A percentile compares a stretch with the other conserved stretches of the same genome.
phyloP scores from a whole-genome alignment of 2,888 invertebrate genomes.

The Rhamnusium bicolor region DNA sequence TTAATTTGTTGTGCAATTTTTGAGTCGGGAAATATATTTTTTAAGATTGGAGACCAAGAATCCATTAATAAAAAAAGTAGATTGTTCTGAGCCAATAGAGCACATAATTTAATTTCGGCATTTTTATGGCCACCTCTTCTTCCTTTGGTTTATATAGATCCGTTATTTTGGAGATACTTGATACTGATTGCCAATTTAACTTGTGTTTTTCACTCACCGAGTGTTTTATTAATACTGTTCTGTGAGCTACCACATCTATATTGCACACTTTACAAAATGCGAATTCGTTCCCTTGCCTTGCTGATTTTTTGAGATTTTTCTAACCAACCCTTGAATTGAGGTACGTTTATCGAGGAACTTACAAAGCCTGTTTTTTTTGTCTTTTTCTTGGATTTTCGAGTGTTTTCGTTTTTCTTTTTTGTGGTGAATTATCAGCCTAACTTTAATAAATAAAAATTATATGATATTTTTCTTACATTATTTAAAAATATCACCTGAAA shows the following conservation, averaged over 20 bases:
- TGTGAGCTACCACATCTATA: conserved; percentile 14
- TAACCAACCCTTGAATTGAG: neutral
- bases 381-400: too few species aligned
- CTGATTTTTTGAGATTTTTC: neutral
- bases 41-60: conserved; percentile 7
- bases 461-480: too few species aligned
- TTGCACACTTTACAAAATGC: conserved; percentile 30
- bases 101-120: conserved; percentile 36
- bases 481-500: too few species aligned
- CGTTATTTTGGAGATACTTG: conserved; percentile 17
- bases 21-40: conserved; percentile 32
- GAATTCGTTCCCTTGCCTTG: neutral
- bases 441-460: too few species aligned
- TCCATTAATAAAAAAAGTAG: conserved; percentile 21
- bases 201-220: conserved; percentile 16
- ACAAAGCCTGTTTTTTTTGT: too few species aligned
- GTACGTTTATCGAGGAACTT: neutral
- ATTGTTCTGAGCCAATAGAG: conserved; percentile 36
- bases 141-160: too few species aligned
- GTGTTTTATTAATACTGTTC: conserved; percentile 19
- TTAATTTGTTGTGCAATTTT: conserved; percentile 36
- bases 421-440: too few species aligned
- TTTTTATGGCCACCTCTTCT: neutral
- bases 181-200: conserved; percentile 23
- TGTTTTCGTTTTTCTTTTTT: too few species aligned